A percentile compares a stretch with the other conserved stretches of the same genome.
These are phyloP conservation scores for Scolopax rusticola DNA, from an alignment of 2,797 vertebrate genomes.

Conservation along the genomic window DNA sequence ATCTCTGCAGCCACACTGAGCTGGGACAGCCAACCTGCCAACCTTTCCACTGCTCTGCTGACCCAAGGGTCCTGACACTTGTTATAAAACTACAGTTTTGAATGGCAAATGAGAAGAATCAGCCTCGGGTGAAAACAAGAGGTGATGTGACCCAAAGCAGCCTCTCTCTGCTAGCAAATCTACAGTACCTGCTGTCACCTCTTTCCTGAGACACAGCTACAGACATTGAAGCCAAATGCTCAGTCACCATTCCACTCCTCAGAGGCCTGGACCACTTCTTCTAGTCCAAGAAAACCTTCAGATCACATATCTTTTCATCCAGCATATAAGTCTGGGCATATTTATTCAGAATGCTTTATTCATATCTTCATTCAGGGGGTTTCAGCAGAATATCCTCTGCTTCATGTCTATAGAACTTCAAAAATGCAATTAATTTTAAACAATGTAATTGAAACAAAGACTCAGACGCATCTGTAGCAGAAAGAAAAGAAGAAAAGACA, in stretches of 20 bases:
- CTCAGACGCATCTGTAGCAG: not conserved
- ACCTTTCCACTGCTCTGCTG: not conserved
- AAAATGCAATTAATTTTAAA: not conserved
- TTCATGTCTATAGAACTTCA: not conserved
- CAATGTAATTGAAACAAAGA: not conserved
- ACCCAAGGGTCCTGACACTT: not conserved
- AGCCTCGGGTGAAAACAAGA: not conserved
- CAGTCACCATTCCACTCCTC: not conserved
- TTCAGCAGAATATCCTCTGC: not conserved
- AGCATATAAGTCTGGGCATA: not conserved
- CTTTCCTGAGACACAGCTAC: not conserved
- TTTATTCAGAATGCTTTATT: not conserved
- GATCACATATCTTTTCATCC: not conserved
- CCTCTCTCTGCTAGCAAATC: not conserved
- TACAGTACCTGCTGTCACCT: not conserved
- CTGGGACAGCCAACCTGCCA: not conserved
- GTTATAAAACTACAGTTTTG: not conserved
- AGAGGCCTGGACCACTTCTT: not conserved
- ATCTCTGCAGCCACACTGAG: accelerated
- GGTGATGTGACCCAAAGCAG: not conserved
- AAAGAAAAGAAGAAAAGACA: not conserved
- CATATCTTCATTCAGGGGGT: not conserved
- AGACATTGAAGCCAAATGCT: not conserved
- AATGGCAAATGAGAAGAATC: not conserved
- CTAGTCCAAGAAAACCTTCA: not conserved